phyloP scores from a whole-genome alignment of 2,797 vertebrate genomes.

The Capromys pilorides region DNA sequence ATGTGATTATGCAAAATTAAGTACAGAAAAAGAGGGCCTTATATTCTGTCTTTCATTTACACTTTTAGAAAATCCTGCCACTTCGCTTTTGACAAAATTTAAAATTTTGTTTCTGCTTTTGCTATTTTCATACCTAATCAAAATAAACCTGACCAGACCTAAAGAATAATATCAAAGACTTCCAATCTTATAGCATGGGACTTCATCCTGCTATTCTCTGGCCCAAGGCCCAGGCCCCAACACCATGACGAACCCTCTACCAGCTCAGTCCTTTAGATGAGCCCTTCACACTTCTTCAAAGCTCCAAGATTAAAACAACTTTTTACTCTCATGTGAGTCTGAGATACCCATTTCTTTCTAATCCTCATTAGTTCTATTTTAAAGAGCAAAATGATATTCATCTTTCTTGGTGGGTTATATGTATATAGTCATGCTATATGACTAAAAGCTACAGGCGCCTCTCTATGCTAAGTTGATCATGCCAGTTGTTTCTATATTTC shows the following conservation, averaged over 20 bases:
- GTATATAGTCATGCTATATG: neutral
- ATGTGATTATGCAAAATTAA: neutral
- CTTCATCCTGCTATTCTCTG: neutral
- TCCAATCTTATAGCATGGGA: neutral
- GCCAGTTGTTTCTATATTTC: neutral
- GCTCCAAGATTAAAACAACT: neutral
- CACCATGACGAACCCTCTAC: neutral
- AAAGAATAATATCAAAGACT: neutral
- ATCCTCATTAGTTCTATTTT: neutral
- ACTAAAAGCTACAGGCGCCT: no score
- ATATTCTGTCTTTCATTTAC: neutral
- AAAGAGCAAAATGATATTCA: neutral
- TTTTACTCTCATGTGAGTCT: neutral
- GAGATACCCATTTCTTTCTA: neutral
- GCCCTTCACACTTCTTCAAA: neutral
- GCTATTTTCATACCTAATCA: neutral
- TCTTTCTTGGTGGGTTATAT: neutral
- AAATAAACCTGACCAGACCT: neutral
- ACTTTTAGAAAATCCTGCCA: neutral
- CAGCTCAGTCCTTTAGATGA: neutral
- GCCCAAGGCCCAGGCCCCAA: accelerated
- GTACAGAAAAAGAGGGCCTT: neutral
- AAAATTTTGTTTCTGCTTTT: neutral
- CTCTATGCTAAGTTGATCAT: neutral
- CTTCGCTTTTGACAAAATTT: neutral